Conservation (phyloP, 2,113 vertebrate species). For the Grammomys dolichurus region DNA sequence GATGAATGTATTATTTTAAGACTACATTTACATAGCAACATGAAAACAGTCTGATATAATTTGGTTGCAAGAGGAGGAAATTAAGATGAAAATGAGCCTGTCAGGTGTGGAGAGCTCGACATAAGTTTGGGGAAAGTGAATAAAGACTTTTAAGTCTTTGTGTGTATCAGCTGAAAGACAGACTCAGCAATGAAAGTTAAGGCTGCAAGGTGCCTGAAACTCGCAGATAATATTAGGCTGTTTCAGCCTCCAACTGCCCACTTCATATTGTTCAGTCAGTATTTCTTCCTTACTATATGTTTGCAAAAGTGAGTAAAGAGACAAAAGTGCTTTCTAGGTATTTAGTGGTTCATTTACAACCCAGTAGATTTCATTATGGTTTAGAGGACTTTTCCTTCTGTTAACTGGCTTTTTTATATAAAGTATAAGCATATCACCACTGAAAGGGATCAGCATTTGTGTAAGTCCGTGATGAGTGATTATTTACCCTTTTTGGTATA, state of each 20-base stretch:
- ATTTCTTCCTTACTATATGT: conserved; percentile 19
- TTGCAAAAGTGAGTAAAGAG: conserved; percentile 33
- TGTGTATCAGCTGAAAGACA: not conserved
- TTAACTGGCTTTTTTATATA: conserved; percentile 32
- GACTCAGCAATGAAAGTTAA: conserved; percentile 10
- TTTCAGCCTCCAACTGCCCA: conserved; percentile 24
- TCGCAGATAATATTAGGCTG: not conserved
- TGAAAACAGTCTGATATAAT: conserved; percentile 42
- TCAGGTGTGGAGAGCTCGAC: not conserved
- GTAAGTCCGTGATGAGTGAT: conserved; percentile 21
- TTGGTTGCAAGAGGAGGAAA: conserved; percentile 48
- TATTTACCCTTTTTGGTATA: not conserved
- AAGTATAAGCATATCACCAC: not conserved
- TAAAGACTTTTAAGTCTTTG: conserved; percentile 26
- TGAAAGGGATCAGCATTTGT: not conserved
- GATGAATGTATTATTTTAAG: conserved; percentile 35
- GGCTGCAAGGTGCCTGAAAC: not conserved
- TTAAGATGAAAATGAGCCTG: not conserved
- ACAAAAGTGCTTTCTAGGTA: not conserved
- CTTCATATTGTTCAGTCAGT: not conserved
- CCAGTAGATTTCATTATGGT: not conserved
- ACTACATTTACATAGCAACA: conserved; percentile 19
- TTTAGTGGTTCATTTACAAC: conserved; percentile 1
- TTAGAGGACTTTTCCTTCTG: conserved; percentile 26
- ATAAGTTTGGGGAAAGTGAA: conserved; percentile 31